Base-by-base conservation (phyloP, 1,140 invertebrate species). In the Meloidogyne chitwoodi region DNA sequence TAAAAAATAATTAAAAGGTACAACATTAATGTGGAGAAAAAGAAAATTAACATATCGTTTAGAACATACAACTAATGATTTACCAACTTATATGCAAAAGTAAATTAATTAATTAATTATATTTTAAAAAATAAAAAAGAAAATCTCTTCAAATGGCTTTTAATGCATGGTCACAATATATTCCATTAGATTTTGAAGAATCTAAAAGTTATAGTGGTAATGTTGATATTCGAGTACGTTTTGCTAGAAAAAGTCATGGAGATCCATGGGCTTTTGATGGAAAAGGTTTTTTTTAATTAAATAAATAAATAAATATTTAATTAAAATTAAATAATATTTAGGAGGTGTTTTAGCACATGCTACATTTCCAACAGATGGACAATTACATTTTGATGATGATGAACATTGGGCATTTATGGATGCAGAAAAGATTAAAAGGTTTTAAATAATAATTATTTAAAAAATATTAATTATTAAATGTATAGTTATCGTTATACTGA, bases 251-350 rank as follows among this genome's bases (percentile, higher is more conserved):
- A n/a, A 78, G 68, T 34, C 84, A 86, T 65, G 79, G 80, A 44
- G 80, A 82, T 68, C 84, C 84, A 3, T 85, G 84, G 84, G 79
- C 85, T n/a, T 86, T 86, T 70, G 84, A 86, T 72, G 84, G 86
- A n/a, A 74, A 67, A 80, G 83, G 83, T 80, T 66, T 62, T 14
- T 12, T n/a, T 38, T 38, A 38, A 6, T 10, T 0, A 70, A 6
- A 27, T n/a, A 70, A 4, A 12, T 26, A 4, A 70, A 70, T n/a
- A 24, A 70, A 62, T 1, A 56, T 41, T n/a, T n/a, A n/a, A n/a
- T n/a, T n/a, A n/a, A n/a, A n/a, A 41, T 41, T 41, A n/a, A n/a
- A 8, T 67, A 65, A 12, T n/a, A 70, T 26, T 19, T 34, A 86
- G 83, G 83, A 14, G 84, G 84, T 22, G 84, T 86, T 16, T 79